Base-by-base conservation (phyloP, 1,140 invertebrate genomes). In the Microplitis demolitor region DNA sequence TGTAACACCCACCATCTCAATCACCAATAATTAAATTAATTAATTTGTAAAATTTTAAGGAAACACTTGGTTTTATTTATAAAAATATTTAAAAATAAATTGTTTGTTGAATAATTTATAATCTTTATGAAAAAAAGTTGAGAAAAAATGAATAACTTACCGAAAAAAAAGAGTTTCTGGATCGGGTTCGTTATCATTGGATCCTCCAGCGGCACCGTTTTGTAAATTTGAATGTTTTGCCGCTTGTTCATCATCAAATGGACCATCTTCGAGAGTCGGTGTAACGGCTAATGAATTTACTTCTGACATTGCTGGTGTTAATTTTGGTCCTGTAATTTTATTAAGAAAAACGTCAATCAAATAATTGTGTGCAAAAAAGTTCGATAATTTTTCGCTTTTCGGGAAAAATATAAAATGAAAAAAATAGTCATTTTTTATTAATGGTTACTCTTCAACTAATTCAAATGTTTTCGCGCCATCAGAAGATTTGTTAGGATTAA, bases 101-200 rank as follows among this genome's bases (percentile, higher is more conserved):
- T n/a, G n/a, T 39, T 39, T 6, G 8, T 39, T 39, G n/a, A 34
- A 3, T 11, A 54, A 63, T 45, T 53, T 39, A 39, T 9, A 6
- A 39, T 6, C 8, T 39, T 39, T 24, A 0, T 24, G 24, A 24
- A 0, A 31, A 39, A 45, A 13, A 53, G 2, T 34, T 14, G 61
- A 24, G 13, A 35, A 63, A 3, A 11, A 34, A 11, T 31, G 2
- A 35, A n/a, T 16, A 13, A 35, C 72, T 72, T 66, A 87, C 85
- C 85, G 79, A 73, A 87, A 87, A 66, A 81, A 87, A n/a, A 87
- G 77, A 4, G 84, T 82, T 64, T 86, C 85, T 5, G 77, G 78
- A 75, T 86, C 85, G 24, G 78, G 61, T 71, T 82, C 81, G 14
- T 33, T 34, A 4, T 79, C 76, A 4, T 66, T 13, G 1, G 76